Percentiles rank a stretch among this genome's conserved stretches.
Evolutionary conservation across 2,113 vertebrate species (phyloP).

Genomic region (Argyrosomus japonicus): DNA sequence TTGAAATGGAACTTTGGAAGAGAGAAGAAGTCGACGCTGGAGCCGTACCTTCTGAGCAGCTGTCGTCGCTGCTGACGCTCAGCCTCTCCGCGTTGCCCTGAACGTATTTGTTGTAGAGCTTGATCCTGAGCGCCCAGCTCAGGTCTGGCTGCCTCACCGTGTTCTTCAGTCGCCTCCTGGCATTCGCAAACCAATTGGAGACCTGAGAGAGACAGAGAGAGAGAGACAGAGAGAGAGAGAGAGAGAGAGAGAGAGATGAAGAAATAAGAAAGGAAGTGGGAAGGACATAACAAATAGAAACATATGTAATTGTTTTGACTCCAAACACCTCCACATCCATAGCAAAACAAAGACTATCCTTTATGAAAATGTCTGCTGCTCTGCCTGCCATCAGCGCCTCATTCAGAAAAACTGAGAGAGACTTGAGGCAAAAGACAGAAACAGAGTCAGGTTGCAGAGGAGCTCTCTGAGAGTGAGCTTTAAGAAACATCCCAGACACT

Average conservation of each 20-base stretch:
- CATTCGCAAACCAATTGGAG: constrained; percentile 99
- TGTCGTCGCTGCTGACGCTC: constrained; percentile 98
- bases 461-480: constrained; percentile 39
- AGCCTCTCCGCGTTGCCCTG: constrained; percentile 91
- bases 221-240: constrained; percentile 34
- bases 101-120: constrained; percentile 98
- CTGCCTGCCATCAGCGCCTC: constrained; percentile 48
- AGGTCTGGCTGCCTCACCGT: constrained; percentile 98
- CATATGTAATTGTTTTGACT: constrained; percentile 60
- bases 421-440: constrained; percentile 39
- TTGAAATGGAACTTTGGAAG: not conserved
- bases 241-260: not conserved
- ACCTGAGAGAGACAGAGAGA: constrained; percentile 83
- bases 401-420: constrained; percentile 42
- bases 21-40: not conserved
- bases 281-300: constrained; percentile 37
- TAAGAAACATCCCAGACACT: constrained; percentile 70
- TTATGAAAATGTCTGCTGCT: constrained; percentile 52
- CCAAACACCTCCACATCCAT: constrained; percentile 55
- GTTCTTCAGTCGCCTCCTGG: constrained; percentile 97
- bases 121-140: constrained; percentile 98
- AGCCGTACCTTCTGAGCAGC: constrained; percentile 93
- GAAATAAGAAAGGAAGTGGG: constrained; percentile 15
- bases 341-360: constrained; percentile 57
- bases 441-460: constrained; percentile 61